Percentiles rank a stretch among this genome's conserved stretches.
phyloP scores from a whole-genome alignment of 37 sponge, comb jelly and placozoan species.

The Geodia barretti region DNA sequence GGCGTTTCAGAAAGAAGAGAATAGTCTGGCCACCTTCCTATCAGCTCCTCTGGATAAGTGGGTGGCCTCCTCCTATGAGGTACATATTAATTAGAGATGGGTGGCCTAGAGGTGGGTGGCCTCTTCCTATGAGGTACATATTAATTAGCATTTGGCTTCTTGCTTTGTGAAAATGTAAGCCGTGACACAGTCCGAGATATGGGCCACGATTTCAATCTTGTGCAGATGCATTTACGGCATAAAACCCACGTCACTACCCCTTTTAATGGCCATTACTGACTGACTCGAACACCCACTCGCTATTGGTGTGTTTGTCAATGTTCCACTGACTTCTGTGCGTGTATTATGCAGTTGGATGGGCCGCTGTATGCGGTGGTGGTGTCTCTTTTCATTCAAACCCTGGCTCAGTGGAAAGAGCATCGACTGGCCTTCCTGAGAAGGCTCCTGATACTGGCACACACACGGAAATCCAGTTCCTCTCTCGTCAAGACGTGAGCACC shows the following conservation, averaged over 20 bases:
- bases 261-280: too few species aligned
- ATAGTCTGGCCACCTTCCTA: slow-evolving; percentile 45
- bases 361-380: slow-evolving; percentile 44
- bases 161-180: too few species aligned
- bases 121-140: slow-evolving; percentile 76
- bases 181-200: too few species aligned
- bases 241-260: too few species aligned
- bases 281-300: too few species aligned
- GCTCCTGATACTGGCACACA: slow-evolving; percentile 73
- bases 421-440: slow-evolving; percentile 51
- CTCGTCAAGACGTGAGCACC: slow-evolving; percentile 48
- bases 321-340: background rate
- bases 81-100: too few species aligned
- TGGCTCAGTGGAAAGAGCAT: slow-evolving; percentile 67
- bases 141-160: too few species aligned
- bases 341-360: slow-evolving; percentile 66
- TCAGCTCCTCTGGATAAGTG: slow-evolving; percentile 63
- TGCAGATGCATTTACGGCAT: too few species aligned
- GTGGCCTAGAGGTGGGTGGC: slow-evolving; percentile 83
- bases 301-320: too few species aligned
- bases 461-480: slow-evolving; percentile 59
- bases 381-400: slow-evolving; percentile 67
- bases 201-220: too few species aligned
- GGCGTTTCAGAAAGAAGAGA: slow-evolving; percentile 63
- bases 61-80: slow-evolving; percentile 82